Evolutionary conservation across 2,888 invertebrate species (phyloP), one percentile per base, ranked within the genome.

Genomic region (Caenorhabditis wallacei): DNA sequence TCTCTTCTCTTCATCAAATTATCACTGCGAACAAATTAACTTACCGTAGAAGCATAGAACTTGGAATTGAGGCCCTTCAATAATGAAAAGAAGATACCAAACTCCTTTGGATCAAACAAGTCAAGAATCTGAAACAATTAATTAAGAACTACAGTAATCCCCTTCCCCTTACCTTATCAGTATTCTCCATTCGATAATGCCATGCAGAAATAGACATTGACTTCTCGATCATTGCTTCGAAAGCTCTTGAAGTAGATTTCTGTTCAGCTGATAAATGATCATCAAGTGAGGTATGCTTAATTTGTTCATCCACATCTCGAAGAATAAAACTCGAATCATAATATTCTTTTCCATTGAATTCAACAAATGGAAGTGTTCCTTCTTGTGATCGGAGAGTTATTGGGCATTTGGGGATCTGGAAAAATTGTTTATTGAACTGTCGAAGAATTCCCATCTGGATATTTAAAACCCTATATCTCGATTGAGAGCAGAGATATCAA

Each of bases 191-290:
- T 46, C 84, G 56, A 43, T 61, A 74, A 18, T 63, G 51, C 69
- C 83, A 74, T 20, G 81, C 82, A 20, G 82, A 81, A 53, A 96
- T 97, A 76, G 95, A 95, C 53, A 97, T 94, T 92, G 97, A 96
- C 92, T 97, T 96, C 93, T 97, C 97, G 90, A 97, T 95, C 96
- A 97, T 96, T 85, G 96, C 96, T 92, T 96, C 95, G 94, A 96
- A 96, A 75, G 97, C 97, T 93, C 97, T 96, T 24, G 96, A 95
- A 82, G 96, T 94, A 92, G 95, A 96, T 87, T 95, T 95, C 93
- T 97, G 96, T 92, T 96, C 96, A 87, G 95, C 94, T 82, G 95
- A 95, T 87, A 97, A 94, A 53, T 94, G 95, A 4, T 95, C 95
- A 93, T 97, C 97, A 7, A 83, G 43, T 7, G 79, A 80, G 4